A percentile compares a stretch with the other conserved stretches of the same genome.
phyloP scores from a whole-genome alignment of 1,140 invertebrate species.

The Episyrphus balteatus region DNA sequence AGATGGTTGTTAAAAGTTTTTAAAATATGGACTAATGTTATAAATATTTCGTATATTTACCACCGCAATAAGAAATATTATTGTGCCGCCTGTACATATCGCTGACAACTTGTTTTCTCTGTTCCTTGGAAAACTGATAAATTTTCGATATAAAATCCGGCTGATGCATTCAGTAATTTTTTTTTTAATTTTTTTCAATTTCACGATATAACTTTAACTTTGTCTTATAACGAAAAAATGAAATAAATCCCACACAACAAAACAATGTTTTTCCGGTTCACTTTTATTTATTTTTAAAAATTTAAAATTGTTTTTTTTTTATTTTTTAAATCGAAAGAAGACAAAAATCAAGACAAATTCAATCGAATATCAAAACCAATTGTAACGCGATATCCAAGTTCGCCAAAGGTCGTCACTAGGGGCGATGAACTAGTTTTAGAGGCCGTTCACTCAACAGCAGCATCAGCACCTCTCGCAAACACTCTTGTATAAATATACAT shows the following conservation, averaged over 20 bases:
- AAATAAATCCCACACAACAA: neutral
- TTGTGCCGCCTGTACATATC: constrained; percentile 33
- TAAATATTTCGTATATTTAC: constrained; percentile 25
- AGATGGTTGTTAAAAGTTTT: no score
- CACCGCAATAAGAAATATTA: constrained; percentile 34
- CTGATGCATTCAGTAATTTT: neutral
- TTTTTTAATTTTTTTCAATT: neutral
- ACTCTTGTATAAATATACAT: no score
- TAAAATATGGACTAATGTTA: no score
- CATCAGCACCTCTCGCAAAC: no score
- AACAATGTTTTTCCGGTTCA: neutral
- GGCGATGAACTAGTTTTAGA: constrained; percentile 2
- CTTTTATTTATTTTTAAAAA: neutral
- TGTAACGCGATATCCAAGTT: neutral
- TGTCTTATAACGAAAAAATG: neutral
- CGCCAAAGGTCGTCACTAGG: constrained; percentile 1
- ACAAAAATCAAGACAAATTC: neutral
- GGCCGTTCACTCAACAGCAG: neutral
- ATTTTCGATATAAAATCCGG: neutral
- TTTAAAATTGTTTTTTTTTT: neutral
- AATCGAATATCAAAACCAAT: neutral
- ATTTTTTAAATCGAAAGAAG: neutral
- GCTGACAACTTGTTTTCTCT: neutral
- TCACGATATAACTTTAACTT: neutral
- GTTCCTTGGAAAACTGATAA: neutral